Conservation (phyloP, 1,140 invertebrate genomes). For the Drosophila dunni region DNA sequence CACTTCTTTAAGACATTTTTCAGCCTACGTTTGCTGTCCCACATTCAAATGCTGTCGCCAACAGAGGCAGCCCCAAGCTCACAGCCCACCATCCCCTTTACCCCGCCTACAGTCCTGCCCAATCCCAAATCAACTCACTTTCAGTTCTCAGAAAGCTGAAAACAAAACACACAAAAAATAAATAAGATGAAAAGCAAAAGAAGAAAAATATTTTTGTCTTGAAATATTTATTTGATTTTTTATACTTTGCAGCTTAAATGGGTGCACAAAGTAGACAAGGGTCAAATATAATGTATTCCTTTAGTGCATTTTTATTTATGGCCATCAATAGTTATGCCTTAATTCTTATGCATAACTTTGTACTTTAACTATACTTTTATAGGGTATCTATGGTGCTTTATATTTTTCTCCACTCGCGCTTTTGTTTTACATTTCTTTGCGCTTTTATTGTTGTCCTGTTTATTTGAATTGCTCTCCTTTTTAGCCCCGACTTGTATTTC, state of each 20-base stretch:
- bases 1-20: constrained; percentile 14
- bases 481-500: not conserved
- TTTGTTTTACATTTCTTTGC: constrained; percentile 45
- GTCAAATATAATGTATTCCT: not conserved
- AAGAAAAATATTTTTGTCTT: constrained; percentile 61
- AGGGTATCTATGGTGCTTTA: too few relatives aligned
- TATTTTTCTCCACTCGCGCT: not conserved
- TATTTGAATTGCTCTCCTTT: constrained; percentile 14
- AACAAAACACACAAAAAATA: constrained; percentile 9
- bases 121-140: constrained; percentile 54
- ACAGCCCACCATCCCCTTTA: not conserved
- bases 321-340: not conserved
- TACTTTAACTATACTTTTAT: too few relatives aligned
- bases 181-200: constrained; percentile 17
- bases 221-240: constrained; percentile 71
- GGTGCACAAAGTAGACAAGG: not conserved
- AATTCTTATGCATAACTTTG: too few relatives aligned
- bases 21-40: constrained; percentile 35
- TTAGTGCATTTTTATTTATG: not conserved
- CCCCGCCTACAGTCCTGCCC: not conserved
- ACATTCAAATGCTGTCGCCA: constrained; percentile 67
- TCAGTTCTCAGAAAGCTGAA: constrained; percentile 49
- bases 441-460: constrained; percentile 19
- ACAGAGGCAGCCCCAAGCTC: constrained; percentile 42
- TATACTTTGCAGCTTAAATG: constrained; percentile 4